Conservation (phyloP, 1,140 invertebrate species). For the Chionoecetes opilio region DNA sequence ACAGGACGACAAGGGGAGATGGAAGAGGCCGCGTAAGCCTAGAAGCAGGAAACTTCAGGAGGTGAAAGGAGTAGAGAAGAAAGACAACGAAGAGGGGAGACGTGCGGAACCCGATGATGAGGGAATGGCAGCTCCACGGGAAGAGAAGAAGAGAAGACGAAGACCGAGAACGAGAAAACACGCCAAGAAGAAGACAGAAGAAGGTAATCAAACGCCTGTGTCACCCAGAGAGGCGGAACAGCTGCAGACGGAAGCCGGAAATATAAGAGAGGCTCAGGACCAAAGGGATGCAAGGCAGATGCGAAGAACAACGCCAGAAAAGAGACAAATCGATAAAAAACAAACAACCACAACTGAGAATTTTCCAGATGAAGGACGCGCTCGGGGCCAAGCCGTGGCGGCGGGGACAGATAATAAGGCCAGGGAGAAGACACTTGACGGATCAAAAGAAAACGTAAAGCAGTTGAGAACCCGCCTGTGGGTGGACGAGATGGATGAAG, state of each 20-base stretch:
- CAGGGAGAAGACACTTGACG: background rate
- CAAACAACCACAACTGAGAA: background rate
- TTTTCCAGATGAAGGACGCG: background rate
- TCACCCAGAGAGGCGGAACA: background rate
- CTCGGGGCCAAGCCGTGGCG: background rate
- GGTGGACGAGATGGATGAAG: conserved; percentile 51
- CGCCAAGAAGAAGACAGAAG: conserved; percentile 13
- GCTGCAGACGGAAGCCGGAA: background rate
- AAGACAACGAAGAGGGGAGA: background rate
- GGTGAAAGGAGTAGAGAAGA: background rate
- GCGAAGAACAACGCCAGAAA: background rate
- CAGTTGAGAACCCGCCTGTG: conserved; percentile 32
- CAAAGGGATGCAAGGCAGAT: background rate
- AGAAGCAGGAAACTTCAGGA: conserved; percentile 10
- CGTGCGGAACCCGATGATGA: background rate
- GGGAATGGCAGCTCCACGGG: background rate
- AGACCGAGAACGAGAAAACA: conserved; percentile 38
- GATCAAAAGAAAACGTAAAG: background rate
- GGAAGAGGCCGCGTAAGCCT: background rate
- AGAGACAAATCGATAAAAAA: background rate
- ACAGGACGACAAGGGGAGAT: background rate
- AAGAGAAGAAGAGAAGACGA: conserved; percentile 43
- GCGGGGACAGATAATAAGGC: background rate
- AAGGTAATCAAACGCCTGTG: background rate
- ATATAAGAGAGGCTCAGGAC: background rate